These are phyloP conservation scores for Lathamus discolor DNA, from an alignment of 2,113 vertebrate species.

Conservation along the genomic window DNA sequence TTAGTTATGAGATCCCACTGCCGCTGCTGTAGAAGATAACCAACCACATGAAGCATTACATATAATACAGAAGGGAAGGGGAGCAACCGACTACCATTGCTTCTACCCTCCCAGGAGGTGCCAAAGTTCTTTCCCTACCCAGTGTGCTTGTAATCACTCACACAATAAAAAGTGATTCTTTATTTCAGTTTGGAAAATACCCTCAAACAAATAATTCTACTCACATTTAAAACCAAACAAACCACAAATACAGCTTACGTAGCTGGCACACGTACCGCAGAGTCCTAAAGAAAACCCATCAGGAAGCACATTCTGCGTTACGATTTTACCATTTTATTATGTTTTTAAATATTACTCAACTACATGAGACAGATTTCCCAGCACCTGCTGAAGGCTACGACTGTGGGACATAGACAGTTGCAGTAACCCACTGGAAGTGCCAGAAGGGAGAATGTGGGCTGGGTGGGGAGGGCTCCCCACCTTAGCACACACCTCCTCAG, in stretches of 20 bases:
- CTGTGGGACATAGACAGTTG: accelerated
- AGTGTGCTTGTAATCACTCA: background rate
- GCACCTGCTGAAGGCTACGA: background rate
- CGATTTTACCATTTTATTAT: background rate
- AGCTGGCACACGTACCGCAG: accelerated
- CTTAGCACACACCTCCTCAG: background rate
- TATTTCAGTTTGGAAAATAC: background rate
- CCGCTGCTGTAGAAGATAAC: background rate
- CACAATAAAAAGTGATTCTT: background rate
- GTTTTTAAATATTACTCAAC: background rate
- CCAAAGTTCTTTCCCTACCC: background rate
- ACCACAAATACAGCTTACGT: background rate
- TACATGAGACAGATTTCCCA: background rate
- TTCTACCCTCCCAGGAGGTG: background rate
- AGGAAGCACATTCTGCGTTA: background rate
- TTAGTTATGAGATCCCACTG: background rate
- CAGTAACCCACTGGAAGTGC: background rate
- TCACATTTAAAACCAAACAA: background rate
- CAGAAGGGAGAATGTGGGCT: background rate
- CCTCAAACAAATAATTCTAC: background rate
- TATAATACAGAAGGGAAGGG: background rate
- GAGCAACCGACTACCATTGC: background rate
- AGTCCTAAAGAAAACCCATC: background rate
- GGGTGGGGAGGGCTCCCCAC: accelerated
- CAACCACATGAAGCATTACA: accelerated